Conservation (phyloP, 2,888 invertebrate genomes). For the Melipona bicolor region DNA sequence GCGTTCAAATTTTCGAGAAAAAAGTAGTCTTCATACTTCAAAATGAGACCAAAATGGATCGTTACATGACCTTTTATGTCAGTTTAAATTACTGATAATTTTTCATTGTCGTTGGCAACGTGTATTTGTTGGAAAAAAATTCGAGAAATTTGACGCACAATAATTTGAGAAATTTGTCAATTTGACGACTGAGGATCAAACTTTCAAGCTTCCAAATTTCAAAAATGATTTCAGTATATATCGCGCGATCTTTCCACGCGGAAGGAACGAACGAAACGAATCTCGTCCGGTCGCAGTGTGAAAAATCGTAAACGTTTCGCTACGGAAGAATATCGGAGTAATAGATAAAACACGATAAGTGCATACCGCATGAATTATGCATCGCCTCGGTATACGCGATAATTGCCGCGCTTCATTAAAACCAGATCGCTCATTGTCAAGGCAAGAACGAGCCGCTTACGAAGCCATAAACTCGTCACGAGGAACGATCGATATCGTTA, state of each 20-base stretch:
- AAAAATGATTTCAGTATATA: too few species aligned
- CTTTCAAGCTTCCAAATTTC: too few species aligned
- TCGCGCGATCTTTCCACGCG: background rate
- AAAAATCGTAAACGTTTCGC: conserved; percentile 39
- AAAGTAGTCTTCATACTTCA: too few species aligned
- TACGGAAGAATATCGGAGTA: conserved; percentile 16
- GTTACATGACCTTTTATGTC: too few species aligned
- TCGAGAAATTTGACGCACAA: too few species aligned
- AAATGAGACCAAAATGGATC: too few species aligned
- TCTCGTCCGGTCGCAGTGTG: background rate
- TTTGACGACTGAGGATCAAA: too few species aligned
- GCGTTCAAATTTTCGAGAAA: too few species aligned
- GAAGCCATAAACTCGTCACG: conserved; percentile 33
- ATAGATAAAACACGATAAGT: conserved; percentile 54
- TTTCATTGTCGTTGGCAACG: too few species aligned
- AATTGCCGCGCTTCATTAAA: conserved; percentile 65
- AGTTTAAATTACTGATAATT: too few species aligned
- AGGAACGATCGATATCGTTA: conserved; percentile 50
- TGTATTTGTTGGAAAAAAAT: too few species aligned
- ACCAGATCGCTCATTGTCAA: conserved; percentile 57
- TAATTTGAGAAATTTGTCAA: too few species aligned
- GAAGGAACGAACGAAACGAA: background rate
- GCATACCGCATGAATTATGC: conserved; percentile 58
- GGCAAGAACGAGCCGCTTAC: conserved; percentile 40
- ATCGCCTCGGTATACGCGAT: conserved; percentile 54